Evolutionary conservation across 30 jellyfish, hydroid and myxozoan genomes (phyloP), one percentile per base, ranked within the genome.

Genomic region (Aurelia aurita complex sp. Pacific): DNA sequence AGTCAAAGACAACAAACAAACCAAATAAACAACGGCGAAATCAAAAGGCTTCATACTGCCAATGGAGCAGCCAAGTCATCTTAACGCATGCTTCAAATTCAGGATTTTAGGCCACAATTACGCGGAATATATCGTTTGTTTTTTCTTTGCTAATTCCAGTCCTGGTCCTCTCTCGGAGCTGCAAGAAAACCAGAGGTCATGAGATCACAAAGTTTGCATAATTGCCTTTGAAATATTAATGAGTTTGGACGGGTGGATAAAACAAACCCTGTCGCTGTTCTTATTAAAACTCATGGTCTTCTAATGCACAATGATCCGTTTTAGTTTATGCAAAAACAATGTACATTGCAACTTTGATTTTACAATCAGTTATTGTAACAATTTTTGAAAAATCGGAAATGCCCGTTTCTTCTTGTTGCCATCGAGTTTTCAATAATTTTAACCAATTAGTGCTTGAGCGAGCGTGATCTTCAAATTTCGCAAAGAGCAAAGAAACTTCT

Each of bases 201-300:
- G 80, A 83, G 92, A 83, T 83, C 92, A 83, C 71, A 40, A 33
- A 74, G 35, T 42, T 51, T 16, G 32, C 15, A 42, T 43, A 34
- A 83, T 54, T 65, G 63, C 35, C 18, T 15, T 15, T 82, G 70
- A 82, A 82, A 68, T 13, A 70, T 55, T 51, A 40, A 17, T 83
- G 92, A 50, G 63, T 53, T 76, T 46, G 29, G 80, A 72, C 92
- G 80, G 92, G 92, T 83, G 92, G 92, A 40, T 76, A 2, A 65
- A 62, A 43, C 34, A 68, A 38, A 55, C 57, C 14, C 57, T 46
- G 57, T 46, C 57, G 57, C 14, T 46, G 57, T 46, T 46, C 57
- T 46, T 46, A 46, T 46, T 46, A 46, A 46, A 46, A 46, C 57
- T 46, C 57, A 46, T 46, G 57, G 57, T 46, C 13, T 46, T 7